Percentiles rank a stretch among this genome's conserved stretches.
Evolutionary conservation across 2,113 vertebrate genomes (phyloP).

Genomic region (Ifrita kowaldi): DNA sequence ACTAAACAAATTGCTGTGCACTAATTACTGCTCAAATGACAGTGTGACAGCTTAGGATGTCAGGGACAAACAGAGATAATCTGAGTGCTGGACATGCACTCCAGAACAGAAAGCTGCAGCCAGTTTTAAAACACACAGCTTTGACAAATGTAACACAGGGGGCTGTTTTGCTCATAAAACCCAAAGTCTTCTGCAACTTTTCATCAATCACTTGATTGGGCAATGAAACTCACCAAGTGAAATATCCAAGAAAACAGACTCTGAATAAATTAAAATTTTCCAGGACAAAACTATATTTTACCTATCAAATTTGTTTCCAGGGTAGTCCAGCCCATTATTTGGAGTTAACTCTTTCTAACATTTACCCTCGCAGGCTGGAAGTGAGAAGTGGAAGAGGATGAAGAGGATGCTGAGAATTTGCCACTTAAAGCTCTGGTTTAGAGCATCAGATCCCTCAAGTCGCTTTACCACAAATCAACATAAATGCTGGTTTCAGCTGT

Average conservation of each 20-base stretch:
- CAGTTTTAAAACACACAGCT: background rate
- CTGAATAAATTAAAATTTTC: slow-evolving; percentile 32
- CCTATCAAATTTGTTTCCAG: background rate
- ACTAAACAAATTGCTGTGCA: background rate
- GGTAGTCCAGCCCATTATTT: background rate
- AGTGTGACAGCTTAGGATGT: slow-evolving; percentile 2
- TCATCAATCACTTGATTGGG: slow-evolving; percentile 14
- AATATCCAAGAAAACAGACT: background rate
- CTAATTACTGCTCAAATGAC: background rate
- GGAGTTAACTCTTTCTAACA: background rate
- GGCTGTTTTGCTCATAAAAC: background rate
- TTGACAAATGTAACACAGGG: background rate
- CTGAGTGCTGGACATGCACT: slow-evolving; percentile 10
- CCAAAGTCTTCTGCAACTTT: background rate
- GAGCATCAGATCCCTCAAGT: background rate
- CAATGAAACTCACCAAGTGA: background rate
- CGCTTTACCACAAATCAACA: slow-evolving; percentile 1
- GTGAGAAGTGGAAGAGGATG: background rate
- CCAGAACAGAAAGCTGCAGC: slow-evolving; percentile 57
- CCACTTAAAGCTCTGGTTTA: background rate
- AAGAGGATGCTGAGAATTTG: background rate
- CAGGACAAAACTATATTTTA: background rate
- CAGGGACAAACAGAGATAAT: background rate
- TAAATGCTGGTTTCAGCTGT: background rate
- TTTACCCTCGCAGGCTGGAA: background rate